Conservation (phyloP, 2,888 invertebrate species). For the Ctenicera cuprea region DNA sequence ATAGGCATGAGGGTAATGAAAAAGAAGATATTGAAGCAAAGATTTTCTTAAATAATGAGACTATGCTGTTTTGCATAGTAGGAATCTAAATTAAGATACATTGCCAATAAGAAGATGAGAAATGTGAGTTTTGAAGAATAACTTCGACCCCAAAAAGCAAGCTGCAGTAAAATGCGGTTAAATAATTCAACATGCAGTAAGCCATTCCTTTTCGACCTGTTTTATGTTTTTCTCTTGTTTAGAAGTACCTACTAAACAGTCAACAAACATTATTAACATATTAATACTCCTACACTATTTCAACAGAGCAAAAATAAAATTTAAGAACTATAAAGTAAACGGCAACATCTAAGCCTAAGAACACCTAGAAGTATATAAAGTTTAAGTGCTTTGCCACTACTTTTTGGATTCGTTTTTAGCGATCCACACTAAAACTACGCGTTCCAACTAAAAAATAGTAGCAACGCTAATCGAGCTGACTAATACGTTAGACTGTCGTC, state of each 20-base stretch:
- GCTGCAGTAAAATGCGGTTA: conserved; percentile 44
- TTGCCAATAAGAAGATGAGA: conserved; percentile 26
- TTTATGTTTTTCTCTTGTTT: background rate
- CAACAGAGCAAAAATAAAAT: background rate
- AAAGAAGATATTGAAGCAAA: too few relatives aligned
- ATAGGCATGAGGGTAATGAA: too few relatives aligned
- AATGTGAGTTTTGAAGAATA: conserved; percentile 37
- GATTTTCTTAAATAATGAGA: too few relatives aligned
- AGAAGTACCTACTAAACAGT: background rate
- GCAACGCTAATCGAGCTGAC: conserved; percentile 51
- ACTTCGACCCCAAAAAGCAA: conserved; percentile 41
- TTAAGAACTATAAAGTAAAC: conserved; percentile 24
- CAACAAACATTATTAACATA: background rate
- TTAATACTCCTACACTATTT: too few relatives aligned
- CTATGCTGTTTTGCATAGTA: too few relatives aligned
- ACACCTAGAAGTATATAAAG: background rate
- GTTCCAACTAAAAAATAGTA: conserved; percentile 39
- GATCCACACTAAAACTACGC: background rate
- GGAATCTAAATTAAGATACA: too few relatives aligned
- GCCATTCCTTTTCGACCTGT: background rate
- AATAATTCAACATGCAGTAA: conserved; percentile 37
- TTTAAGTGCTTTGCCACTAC: conserved; percentile 39
- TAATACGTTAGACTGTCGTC: conserved; percentile 52
- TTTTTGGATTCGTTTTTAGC: background rate
- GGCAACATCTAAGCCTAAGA: conserved; percentile 38